Percentiles rank a stretch among this genome's conserved stretches.
Conservation (phyloP, 2,888 invertebrate species). For the Epirrita christyi region DNA sequence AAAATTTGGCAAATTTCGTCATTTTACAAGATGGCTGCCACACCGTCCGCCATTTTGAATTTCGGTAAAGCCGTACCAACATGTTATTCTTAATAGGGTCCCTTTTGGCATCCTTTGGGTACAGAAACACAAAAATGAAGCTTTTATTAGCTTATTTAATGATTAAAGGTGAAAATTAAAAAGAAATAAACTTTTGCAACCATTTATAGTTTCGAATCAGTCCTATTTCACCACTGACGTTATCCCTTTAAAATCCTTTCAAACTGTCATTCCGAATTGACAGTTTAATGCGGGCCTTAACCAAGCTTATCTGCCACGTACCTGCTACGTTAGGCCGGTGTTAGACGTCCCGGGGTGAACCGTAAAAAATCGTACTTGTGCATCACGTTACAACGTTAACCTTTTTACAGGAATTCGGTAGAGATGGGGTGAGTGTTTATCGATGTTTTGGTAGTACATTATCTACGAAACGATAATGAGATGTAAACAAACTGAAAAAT, state of each 20-base stretch:
- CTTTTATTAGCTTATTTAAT: too few species aligned
- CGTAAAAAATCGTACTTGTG: slow-evolving; percentile 60
- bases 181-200: not conserved
- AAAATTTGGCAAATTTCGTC: too few species aligned
- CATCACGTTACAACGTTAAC: slow-evolving; percentile 53
- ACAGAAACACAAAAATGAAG: too few species aligned
- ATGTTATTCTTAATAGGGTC: too few species aligned
- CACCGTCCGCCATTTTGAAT: too few species aligned
- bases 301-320: slow-evolving; percentile 21
- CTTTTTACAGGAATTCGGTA: slow-evolving; percentile 47
- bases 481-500: too few species aligned
- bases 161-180: too few species aligned
- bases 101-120: too few species aligned
- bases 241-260: not conserved
- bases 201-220: not conserved
- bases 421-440: slow-evolving; percentile 37
- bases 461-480: too few species aligned
- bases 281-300: slow-evolving; percentile 25
- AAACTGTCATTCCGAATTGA: slow-evolving; percentile 20
- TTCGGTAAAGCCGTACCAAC: too few species aligned
- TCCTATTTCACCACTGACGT: not conserved
- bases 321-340: not conserved
- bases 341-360: slow-evolving; percentile 35
- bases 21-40: too few species aligned
- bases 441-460: slow-evolving; percentile 3